Base-by-base conservation (phyloP, 2,797 vertebrate genomes). In the Euthynnus affinis region DNA sequence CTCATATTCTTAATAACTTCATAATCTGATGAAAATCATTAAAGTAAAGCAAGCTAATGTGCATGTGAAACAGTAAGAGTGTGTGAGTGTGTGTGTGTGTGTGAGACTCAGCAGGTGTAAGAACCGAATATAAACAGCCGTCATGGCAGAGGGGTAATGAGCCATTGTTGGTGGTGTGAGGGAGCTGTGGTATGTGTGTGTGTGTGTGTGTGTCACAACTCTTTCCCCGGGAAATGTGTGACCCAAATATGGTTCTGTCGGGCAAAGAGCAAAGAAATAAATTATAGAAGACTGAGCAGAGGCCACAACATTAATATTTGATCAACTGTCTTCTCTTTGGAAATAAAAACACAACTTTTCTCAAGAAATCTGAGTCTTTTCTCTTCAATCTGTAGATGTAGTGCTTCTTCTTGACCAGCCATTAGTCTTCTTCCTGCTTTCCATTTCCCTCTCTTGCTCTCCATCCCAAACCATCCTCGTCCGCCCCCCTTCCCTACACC, bases 231-330 rank as follows among this genome's bases (percentile, higher is more conserved):
- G 92, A 90, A 93, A 86, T 76, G 63, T 81, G 79, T 87, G 90
- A 93, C 91, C 91, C 81, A 93, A 91, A 93, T 92, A 87, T 89
- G 89, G 78, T 87, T 88, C 71, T 52, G 84, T 81, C 40, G 67
- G 83, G 84, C 88, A 85, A 82, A 87, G 86, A 91, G 87, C 88
- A 86, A 85, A 78, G 76, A 84, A 92, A 93, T 93, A 86, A 92
- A 93, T 94, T 92, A 92, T 92, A 88, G 82, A 93, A 82, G 75
- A 86, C 74, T 6, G 76, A 85, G 83, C 79, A 69, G 64, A 89
- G 85, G 85, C 87, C 44, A 9, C 6, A 0, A 25, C 76, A 87
- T 93, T 77, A 92, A 93, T 90, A 90, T 91, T 92, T 91, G 48
- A 94, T 87, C 57, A 80, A 72, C 70, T 37, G 62, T 74, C 88